Evolutionary conservation across 1,140 invertebrate genomes (phyloP).

Genomic region (Drosophila subpulchrella): DNA sequence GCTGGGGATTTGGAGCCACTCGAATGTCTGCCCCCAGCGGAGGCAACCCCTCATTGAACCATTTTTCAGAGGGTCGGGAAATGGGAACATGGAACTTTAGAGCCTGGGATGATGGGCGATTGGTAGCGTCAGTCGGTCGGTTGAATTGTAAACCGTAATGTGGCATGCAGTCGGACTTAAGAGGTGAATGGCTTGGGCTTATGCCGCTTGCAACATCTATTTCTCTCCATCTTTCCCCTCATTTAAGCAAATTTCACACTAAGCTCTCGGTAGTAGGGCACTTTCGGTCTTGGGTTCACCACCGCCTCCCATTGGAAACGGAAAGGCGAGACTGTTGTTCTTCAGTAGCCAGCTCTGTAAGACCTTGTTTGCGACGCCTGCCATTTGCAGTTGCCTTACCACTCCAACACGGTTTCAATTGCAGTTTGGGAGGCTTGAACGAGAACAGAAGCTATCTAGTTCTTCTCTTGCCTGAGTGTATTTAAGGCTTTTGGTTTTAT

Average conservation of each 20-base stretch:
- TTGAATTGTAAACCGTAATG: constrained; percentile 57
- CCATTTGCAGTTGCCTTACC: constrained; percentile 9
- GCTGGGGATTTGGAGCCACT: constrained; percentile 70
- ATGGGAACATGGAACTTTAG: neutral
- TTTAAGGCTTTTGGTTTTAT: neutral
- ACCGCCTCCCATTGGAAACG: neutral
- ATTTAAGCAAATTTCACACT: constrained; percentile 70
- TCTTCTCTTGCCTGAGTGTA: neutral
- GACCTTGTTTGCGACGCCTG: neutral
- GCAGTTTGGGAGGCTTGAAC: neutral
- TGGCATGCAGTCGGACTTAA: constrained; percentile 50
- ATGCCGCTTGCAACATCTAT: constrained; percentile 13
- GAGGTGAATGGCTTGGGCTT: constrained; percentile 66
- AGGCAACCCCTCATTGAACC: neutral
- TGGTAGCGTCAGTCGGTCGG: constrained; percentile 53
- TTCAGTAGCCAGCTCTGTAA: constrained; percentile 15
- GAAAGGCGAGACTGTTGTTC: constrained; percentile 55
- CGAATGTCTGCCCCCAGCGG: constrained; percentile 30
- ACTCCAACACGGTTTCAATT: constrained; percentile 19
- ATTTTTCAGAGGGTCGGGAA: neutral
- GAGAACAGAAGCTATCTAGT: neutral
- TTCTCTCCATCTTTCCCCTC: constrained; percentile 35
- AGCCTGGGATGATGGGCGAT: constrained; percentile 35
- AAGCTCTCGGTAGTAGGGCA: constrained; percentile 49
- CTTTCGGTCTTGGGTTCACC: constrained; percentile 10